Evolutionary conservation across 1,140 invertebrate species (phyloP), one percentile per base, ranked within the genome.

Genomic region (Spodoptera litura): DNA sequence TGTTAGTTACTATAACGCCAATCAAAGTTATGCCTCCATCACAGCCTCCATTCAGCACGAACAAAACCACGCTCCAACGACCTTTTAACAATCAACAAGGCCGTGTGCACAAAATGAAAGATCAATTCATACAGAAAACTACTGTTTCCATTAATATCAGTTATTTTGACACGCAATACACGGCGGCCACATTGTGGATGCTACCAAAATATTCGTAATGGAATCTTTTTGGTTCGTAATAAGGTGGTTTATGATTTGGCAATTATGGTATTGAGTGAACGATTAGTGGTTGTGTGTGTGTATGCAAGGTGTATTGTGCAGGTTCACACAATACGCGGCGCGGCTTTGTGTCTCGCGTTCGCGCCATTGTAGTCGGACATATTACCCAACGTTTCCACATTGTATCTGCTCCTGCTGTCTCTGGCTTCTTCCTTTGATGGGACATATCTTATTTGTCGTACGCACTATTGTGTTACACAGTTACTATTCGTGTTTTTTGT

Each of bases 381-480:
- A 93, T 93, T 93, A 92, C 90, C 89, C 88, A 92, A 92, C 89
- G 89, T 91, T 90, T 86, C 88, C 85, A 92, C 91, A 91, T 91
- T 91, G 91, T 94, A 90, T 89, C 91, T 90, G 84, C 85, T 89
- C 85, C 85, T 87, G 81, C 76, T 87, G 87, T 87, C 84, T 89
- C 86, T 88, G 84, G 83, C 86, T 89, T 87, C 87, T 92, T 92
- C 87, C 85, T 92, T 92, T 91, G 87, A 91, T 88, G 84, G 89
- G 83, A 80, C 80, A 84, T 86, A 86, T 85, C 83, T 87, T 89
- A 86, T 88, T 88, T 87, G 85, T 86, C 59, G 61, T 75, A 64
- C 73, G 58, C 73, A 64, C 73, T 62, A 75, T 75, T 75, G 59
- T 75, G 73, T 75, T 62, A 62, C 58, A 25, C 8, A 62, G 15